These are phyloP conservation scores for Drosophila mercatorum DNA, from an alignment of 2,888 invertebrate species.

Conservation along the genomic window DNA sequence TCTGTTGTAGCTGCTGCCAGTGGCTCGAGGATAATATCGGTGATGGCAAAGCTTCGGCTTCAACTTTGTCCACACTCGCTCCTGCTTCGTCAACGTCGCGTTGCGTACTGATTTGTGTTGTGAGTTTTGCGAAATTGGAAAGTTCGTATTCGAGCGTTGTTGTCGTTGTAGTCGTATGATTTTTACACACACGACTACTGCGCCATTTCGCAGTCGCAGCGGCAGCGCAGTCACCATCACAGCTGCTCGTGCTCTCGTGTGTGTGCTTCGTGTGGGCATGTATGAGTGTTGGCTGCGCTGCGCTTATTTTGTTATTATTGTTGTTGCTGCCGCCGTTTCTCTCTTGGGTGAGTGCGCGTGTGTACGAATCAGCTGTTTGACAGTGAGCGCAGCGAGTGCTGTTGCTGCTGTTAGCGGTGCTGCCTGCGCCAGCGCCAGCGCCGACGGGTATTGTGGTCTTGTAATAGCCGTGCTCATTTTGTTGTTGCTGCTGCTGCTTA, in stretches of 20 bases:
- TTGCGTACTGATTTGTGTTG: slow-evolving; percentile 82
- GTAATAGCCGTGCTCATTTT: slow-evolving; percentile 66
- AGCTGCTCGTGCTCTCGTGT: slow-evolving; percentile 43
- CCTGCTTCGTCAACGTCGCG: slow-evolving; percentile 74
- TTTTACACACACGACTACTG: slow-evolving; percentile 79
- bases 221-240: slow-evolving; percentile 20
- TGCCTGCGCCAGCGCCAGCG: slow-evolving; percentile 30
- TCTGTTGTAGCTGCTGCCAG: slow-evolving; percentile 62
- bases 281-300: slow-evolving; percentile 48
- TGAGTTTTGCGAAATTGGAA: slow-evolving; percentile 82
- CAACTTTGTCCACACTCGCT: slow-evolving; percentile 29
- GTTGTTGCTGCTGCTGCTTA: slow-evolving; percentile 56
- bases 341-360: slow-evolving; percentile 50
- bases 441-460: slow-evolving; percentile 83
- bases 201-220: slow-evolving; percentile 57
- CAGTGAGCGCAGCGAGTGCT: slow-evolving; percentile 52
- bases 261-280: slow-evolving; percentile 52
- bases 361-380: slow-evolving; percentile 72
- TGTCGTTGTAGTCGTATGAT: slow-evolving; percentile 83
- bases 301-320: slow-evolving; percentile 53
- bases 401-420: slow-evolving; percentile 47
- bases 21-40: slow-evolving; percentile 60
- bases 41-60: slow-evolving; percentile 44
- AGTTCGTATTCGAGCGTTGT: slow-evolving; percentile 84
- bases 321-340: slow-evolving; percentile 30